Base-by-base conservation (phyloP, 2,888 invertebrate species). In the Omphaloscelis lunosa region DNA sequence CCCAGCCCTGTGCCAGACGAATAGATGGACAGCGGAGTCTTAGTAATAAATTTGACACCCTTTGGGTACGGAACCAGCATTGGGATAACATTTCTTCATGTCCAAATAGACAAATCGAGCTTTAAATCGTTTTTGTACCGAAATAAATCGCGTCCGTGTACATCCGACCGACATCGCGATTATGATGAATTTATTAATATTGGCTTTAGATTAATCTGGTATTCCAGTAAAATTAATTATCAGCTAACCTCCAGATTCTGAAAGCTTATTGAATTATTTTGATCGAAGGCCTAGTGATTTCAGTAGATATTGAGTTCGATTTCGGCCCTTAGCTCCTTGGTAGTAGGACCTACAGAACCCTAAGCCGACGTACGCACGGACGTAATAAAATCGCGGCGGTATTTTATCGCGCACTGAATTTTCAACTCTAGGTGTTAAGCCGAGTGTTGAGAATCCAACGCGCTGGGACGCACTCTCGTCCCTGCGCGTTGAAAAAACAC, bases 171-270 rank as follows among this genome's bases (percentile, higher is more conserved):
- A 11, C n/a, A 62, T 58, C 5, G 51, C 23, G 74, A 80, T 84
- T 82, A 84, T 84, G 61, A 79, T 80, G 61, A 34, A 69, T 82
- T 82, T 71, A 48, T 83, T 61, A 56, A 27, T 83, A 65, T 82
- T 68, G 74, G 34, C 65, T 72, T 34, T 73, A 51, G 79, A 59
- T 70, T 68, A 67, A 62, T 63, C 71, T 70, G 56, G 15, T 68
- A 68, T 62, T 23, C 17, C 41, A 51, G 51, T 53, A 29, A 48
- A 39, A 39, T 81, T 39, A 61, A 74, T 82, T 56, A 82, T n/a
- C 27, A 17, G 27, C 17, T 9, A 17, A 27, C 17, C 2, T 17
- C 51, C 39, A 51, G 20, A 48, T 58, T 65, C 45, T 53, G 53
- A 53, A 23, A 39, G 20, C 29, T n/a, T 51, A 29, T 62, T n/a